Evolutionary conservation across 2,888 invertebrate species (phyloP), one percentile per base, ranked within the genome.

Genomic region (Pheosia gnoma): DNA sequence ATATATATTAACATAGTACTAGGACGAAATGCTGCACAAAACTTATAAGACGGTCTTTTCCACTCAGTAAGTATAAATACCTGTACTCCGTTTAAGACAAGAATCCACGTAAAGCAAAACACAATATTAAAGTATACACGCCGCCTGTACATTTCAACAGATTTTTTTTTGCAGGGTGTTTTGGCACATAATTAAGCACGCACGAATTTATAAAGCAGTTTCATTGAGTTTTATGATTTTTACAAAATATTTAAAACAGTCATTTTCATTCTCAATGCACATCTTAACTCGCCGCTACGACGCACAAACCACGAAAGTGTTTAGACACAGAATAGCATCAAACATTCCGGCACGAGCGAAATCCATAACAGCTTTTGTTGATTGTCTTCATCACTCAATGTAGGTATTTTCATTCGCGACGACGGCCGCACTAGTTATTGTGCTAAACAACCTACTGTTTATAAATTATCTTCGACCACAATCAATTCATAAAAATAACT

Each of bases 291-390:
- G 58, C 57, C 56, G 65, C 65, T 66, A 59, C 61, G 59, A 65
- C 57, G 59, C 62, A 67, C 67, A 13, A 6, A 58, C 37, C 63
- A 60, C 64, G 63, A 60, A 66, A 71, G 65, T 78, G 77, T 77
- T 79, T 77, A 71, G 59, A 77, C 72, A 77, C 70, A 68, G 71
- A 75, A 74, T 72, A 71, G 65, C 69, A 71, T 78, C 73, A 77
- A 72, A 75, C 87, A 91, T 90, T 89, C 87, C 86, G 75, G 70
- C 79, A 69, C 78, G 77, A 68, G 81, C 58, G 74, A 68, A 80
- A 84, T 86, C 75, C 85, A 89, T 80, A 91, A 91, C 86, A 89
- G 83, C 83, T 84, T 84, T 89, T 87, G 87, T 90, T 85, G 78
- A 85, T 87, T 88, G 85, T 85, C 80, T 80, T 79, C 77, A 68